A percentile compares a stretch with the other conserved stretches of the same genome.
These are phyloP conservation scores for Myanophis thanlyinensis DNA, from an alignment of 2,113 vertebrate genomes.

Conservation along the genomic window DNA sequence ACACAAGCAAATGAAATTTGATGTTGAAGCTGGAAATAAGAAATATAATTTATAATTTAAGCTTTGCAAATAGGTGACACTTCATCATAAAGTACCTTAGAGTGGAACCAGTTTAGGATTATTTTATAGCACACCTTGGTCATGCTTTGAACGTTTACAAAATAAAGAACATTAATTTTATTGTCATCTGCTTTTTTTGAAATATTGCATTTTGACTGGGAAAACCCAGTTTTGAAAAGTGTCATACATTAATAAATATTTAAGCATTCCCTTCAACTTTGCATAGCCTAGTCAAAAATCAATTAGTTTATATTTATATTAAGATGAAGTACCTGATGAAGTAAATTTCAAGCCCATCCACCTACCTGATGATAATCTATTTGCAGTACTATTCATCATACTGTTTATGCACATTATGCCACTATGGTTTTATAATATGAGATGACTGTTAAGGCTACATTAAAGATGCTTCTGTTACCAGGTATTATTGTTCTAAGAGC, in stretches of 20 bases:
- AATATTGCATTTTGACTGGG: not conserved
- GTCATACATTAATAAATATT: not conserved
- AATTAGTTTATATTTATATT: not conserved
- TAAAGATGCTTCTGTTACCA: not conserved
- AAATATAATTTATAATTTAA: conserved; percentile 10
- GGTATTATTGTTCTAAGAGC: not conserved
- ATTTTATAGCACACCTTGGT: not conserved
- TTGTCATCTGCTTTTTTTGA: not conserved
- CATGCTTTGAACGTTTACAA: not conserved
- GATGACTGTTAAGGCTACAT: not conserved
- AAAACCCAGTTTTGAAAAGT: not conserved
- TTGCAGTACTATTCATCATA: not conserved
- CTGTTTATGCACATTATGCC: not conserved
- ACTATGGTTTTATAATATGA: not conserved
- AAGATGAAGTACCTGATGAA: not conserved
- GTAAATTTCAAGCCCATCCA: not conserved
- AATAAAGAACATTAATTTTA: not conserved
- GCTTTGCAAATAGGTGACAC: not conserved
- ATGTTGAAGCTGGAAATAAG: not conserved
- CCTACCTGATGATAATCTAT: not conserved
- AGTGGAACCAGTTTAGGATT: not conserved
- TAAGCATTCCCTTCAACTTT: not conserved
- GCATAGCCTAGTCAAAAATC: not conserved
- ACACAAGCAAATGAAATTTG: not conserved
- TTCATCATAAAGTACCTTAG: conserved; percentile 7